Percentiles rank a stretch among this genome's conserved stretches.
Evolutionary conservation across 2,797 vertebrate genomes (phyloP).

Genomic region (Cheracebus regulus): DNA sequence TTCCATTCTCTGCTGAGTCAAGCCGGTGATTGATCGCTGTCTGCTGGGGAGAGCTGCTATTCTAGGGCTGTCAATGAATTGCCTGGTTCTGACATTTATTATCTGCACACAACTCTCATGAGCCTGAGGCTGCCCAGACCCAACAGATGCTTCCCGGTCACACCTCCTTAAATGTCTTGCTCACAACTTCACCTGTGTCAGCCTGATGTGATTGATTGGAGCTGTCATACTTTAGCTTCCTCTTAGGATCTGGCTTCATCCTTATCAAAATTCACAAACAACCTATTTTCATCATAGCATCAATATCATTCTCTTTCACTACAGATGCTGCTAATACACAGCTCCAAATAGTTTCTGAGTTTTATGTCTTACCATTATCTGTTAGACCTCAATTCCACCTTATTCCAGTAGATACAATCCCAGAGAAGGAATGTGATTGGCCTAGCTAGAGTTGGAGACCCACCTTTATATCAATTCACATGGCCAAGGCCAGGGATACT

Average conservation of each 20-base stretch:
- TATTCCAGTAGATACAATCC: neutral
- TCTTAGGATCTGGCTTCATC: neutral
- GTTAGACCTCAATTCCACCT: neutral
- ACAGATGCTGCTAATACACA: neutral
- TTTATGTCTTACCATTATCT: neutral
- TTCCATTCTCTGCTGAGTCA: neutral
- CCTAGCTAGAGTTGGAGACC: neutral
- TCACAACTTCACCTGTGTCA: neutral
- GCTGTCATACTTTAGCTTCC: neutral
- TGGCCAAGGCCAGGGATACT: neutral
- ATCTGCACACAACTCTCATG: neutral
- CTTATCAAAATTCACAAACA: neutral
- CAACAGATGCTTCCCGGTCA: neutral
- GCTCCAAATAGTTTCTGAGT: neutral
- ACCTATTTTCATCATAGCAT: neutral
- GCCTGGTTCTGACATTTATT: neutral
- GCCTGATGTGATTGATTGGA: neutral
- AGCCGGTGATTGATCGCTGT: neutral
- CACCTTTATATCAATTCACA: neutral
- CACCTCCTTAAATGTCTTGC: neutral
- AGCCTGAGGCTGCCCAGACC: neutral
- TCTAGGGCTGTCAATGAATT: neutral
- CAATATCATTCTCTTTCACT: neutral
- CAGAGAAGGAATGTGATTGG: neutral
- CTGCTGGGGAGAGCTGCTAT: neutral